phyloP scores from a whole-genome alignment of 2,113 vertebrate genomes.

The Dendropsophus ebraccatus region DNA sequence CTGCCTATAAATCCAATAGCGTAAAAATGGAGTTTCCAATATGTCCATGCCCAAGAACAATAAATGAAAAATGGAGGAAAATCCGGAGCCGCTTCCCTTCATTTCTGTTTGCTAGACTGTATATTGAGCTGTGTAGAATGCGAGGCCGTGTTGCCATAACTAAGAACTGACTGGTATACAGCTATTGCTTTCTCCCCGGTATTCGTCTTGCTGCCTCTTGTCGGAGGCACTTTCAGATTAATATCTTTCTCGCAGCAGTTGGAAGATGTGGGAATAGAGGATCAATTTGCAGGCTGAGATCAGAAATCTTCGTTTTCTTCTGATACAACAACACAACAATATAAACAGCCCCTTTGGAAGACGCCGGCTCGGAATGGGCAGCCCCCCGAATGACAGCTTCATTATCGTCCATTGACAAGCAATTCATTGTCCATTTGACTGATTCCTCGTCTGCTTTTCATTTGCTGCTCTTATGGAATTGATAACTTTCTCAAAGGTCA shows the following conservation, averaged over 20 bases:
- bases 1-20: too few relatives aligned
- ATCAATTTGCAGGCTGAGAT: conserved; percentile 15
- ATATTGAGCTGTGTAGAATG: not conserved
- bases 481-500: conserved; percentile 6
- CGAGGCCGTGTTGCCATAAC: not conserved
- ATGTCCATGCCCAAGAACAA: too few relatives aligned
- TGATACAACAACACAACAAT: conserved; percentile 22
- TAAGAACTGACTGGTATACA: not conserved
- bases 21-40: too few relatives aligned
- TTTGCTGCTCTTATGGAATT: not conserved
- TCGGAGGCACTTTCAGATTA: not conserved
- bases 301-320: not conserved
- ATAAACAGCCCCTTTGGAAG: not conserved
- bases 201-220: not conserved
- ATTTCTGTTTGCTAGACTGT: not conserved
- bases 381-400: not conserved
- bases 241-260: conserved; percentile 3
- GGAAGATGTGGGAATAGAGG: not conserved
- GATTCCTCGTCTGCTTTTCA: not conserved
- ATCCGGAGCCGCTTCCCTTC: too few relatives aligned
- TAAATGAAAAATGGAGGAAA: too few relatives aligned
- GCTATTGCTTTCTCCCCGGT: not conserved
- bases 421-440: conserved; percentile 3
- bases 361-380: not conserved
- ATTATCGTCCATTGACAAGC: conserved; percentile 13